These are phyloP conservation scores for Chironomus tepperi DNA, from an alignment of 1,140 invertebrate species.

Conservation along the genomic window DNA sequence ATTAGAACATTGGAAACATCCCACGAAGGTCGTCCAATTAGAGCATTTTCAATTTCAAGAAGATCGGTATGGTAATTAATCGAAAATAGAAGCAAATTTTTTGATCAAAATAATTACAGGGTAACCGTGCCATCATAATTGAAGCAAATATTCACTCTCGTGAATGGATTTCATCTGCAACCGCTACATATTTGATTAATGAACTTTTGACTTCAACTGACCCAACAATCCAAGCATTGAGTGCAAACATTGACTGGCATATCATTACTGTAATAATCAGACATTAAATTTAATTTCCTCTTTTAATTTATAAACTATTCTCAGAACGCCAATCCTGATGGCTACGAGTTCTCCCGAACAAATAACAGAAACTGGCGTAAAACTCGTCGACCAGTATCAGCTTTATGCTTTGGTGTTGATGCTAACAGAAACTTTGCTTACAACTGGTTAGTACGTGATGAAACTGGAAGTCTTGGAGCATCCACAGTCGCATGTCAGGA, in stretches of 20 bases:
- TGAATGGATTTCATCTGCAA: slow-evolving; percentile 50
- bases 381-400: not conserved
- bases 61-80: slow-evolving; percentile 28
- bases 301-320: not conserved
- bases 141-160: slow-evolving; percentile 46
- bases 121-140: slow-evolving; percentile 45
- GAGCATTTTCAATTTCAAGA: slow-evolving; percentile 38
- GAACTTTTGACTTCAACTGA: slow-evolving; percentile 38
- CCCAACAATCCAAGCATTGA: slow-evolving; percentile 35
- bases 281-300: no score
- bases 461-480: slow-evolving; percentile 25
- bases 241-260: slow-evolving; percentile 49
- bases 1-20: slow-evolving; percentile 37
- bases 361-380: slow-evolving; percentile 10
- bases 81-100: not conserved
- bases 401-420: not conserved
- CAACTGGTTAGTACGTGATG: slow-evolving; percentile 26
- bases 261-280: slow-evolving; percentile 55
- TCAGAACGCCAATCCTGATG: slow-evolving; percentile 54
- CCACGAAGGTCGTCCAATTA: slow-evolving; percentile 39
- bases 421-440: slow-evolving; percentile 28
- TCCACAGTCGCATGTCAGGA: not conserved
- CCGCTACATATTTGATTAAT: slow-evolving; percentile 44
- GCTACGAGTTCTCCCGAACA: slow-evolving; percentile 52
- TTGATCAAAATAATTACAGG: slow-evolving; percentile 17